Percentiles rank a stretch among this genome's conserved stretches.
Conservation (phyloP, 2,797 vertebrate species). For the Phrynocephalus guinanensis region DNA sequence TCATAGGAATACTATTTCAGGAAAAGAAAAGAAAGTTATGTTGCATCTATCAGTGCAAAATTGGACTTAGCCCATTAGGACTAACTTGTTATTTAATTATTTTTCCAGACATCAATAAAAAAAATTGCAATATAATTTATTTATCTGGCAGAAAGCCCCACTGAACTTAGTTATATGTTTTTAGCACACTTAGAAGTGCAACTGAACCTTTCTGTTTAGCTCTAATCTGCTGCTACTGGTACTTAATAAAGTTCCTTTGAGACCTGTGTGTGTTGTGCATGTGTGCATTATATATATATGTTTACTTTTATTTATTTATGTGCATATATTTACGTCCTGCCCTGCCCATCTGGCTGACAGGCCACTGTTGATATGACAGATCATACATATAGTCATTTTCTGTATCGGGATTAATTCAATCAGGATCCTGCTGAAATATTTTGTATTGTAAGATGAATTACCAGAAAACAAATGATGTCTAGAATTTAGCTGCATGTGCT, state of each 20-base stretch:
- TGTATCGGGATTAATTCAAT: not conserved
- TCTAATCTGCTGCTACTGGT: not conserved
- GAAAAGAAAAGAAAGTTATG: not conserved
- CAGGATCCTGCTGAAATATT: not conserved
- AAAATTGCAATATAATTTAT: not conserved
- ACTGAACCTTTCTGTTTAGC: not conserved
- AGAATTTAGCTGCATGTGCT: no score
- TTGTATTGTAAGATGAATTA: not conserved
- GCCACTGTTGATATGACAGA: not conserved
- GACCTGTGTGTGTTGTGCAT: not conserved
- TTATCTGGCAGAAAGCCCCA: not conserved
- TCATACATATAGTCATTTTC: not conserved
- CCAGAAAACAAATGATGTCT: not conserved
- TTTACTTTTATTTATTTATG: no score
- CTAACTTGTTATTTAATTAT: not conserved
- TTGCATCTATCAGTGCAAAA: not conserved
- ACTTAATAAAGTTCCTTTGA: not conserved
- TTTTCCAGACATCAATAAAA: not conserved
- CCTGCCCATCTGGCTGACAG: no score
- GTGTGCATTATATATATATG: no score
- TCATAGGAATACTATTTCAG: not conserved
- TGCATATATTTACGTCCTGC: no score
- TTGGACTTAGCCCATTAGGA: not conserved
- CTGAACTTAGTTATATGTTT: not conserved
- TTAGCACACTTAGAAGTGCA: not conserved